Evolutionary conservation across 2,888 invertebrate genomes (phyloP), one percentile per base, ranked within the genome.

Genomic region (Pogonocherus hispidulus): DNA sequence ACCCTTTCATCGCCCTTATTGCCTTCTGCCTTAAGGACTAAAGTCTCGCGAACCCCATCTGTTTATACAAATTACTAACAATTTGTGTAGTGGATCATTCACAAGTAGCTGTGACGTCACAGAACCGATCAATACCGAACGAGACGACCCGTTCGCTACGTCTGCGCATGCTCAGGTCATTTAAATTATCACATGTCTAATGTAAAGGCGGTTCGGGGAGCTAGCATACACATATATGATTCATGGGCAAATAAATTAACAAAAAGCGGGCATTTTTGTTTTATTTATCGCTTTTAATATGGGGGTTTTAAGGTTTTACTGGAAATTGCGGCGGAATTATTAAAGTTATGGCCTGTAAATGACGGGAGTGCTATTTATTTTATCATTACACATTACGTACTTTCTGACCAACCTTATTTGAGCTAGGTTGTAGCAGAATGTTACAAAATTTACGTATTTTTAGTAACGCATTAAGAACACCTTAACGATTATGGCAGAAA

Each of bases 41-140:
- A 18, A 69, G 56, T 74, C 69, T 70, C 70, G 1, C 8, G 67
- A 22, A 22, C 63, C 66, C 69, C 66, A 66, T 68, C 72, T 76
- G 73, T 76, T 76, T 74, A 75, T 76, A 74, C 76, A 76, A 81
- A 81, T 82, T 82, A 80, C 78, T 78, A 78, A 79, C 79, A 80
- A 80, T 81, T 81, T 81, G 81, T 81, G 78, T 80, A 81, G 80
- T 81, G 79, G 82, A 83, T 83, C 83, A 83, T 82, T 82, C 82
- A 83, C 81, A 80, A 82, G 81, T 82, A 78, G 77, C 76, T 74
- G 80, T 83, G 83, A 83, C 83, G 83, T 83, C 83, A 83, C 72
- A 46, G 57, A 71, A 54, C 76, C 75, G 83, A 83, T 83, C 83
- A 83, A 83, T 83, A 83, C 81, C 70, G 72, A 75, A 72, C 74